A percentile compares a stretch with the other conserved stretches of the same genome.
These are phyloP conservation scores for Erinaceus europaeus DNA, from an alignment of 2,113 vertebrate species.

Conservation along the genomic window DNA sequence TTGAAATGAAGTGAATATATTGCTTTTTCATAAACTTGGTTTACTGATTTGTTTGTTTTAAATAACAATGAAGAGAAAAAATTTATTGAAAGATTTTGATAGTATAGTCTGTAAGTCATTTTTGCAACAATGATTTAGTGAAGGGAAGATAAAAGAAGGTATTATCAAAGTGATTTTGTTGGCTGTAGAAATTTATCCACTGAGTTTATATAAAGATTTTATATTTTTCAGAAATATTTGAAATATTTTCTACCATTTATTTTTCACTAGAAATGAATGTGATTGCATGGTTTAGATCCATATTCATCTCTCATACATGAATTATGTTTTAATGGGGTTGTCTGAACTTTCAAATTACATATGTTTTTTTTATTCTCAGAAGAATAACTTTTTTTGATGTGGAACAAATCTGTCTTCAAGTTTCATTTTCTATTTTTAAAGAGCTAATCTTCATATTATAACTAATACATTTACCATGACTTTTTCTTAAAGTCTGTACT, in stretches of 20 bases:
- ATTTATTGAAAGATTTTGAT: background rate
- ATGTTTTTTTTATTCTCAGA: background rate
- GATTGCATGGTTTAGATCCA: background rate
- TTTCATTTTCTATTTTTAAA: background rate
- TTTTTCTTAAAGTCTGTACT: background rate
- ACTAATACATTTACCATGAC: background rate
- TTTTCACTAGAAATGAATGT: background rate
- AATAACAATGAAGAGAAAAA: background rate
- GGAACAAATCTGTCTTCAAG: background rate
- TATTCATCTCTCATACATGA: background rate
- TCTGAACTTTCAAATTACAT: background rate
- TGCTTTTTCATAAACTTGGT: background rate
- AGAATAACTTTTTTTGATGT: background rate
- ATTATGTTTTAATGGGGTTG: background rate
- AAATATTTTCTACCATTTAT: background rate
- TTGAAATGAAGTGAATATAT: background rate
- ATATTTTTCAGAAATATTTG: background rate
- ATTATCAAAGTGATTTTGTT: background rate
- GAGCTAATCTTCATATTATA: background rate
- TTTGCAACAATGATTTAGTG: background rate
- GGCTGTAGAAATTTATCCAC: background rate
- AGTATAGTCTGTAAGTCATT: background rate
- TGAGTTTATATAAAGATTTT: background rate
- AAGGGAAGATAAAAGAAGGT: background rate
- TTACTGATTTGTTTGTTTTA: background rate